phyloP scores from a whole-genome alignment of 2,888 invertebrate species.

The Plagodis dolabraria region DNA sequence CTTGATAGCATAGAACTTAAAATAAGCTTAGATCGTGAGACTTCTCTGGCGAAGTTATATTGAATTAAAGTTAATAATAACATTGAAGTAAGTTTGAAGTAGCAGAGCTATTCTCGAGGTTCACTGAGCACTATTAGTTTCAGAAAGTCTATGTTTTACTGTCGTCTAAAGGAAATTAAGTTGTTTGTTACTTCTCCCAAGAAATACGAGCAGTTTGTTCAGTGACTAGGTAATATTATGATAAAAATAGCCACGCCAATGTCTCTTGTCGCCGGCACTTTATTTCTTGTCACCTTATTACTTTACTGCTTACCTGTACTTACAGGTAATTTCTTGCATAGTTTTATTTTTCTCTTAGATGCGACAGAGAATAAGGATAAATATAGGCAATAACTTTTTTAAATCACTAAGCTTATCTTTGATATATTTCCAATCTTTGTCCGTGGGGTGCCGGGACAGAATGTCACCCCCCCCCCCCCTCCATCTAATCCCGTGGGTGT shows the following conservation, averaged over 20 bases:
- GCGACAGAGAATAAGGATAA: no score
- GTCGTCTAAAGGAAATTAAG: constrained; percentile 21
- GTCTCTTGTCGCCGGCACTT: not conserved
- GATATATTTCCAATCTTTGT: no score
- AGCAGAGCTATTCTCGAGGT: constrained; percentile 10
- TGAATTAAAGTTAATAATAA: constrained; percentile 14
- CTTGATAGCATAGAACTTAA: not conserved
- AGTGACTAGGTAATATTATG: not conserved
- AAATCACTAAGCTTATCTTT: no score
- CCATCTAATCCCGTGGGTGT: no score
- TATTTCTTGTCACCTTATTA: no score
- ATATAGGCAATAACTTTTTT: no score
- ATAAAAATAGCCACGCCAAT: not conserved
- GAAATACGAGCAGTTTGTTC: not conserved
- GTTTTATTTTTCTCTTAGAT: no score
- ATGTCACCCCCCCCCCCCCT: no score
- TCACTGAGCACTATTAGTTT: constrained; percentile 12
- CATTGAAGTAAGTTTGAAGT: constrained; percentile 1
- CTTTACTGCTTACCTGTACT: no score
- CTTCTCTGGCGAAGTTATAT: not conserved
- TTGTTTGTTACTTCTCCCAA: constrained; percentile 11
- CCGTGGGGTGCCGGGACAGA: no score
- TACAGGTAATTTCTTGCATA: no score
- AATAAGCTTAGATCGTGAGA: not conserved
- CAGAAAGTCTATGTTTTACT: constrained; percentile 11